Conservation (phyloP, 2,113 vertebrate species). For the Zosterops hypoxanthus region DNA sequence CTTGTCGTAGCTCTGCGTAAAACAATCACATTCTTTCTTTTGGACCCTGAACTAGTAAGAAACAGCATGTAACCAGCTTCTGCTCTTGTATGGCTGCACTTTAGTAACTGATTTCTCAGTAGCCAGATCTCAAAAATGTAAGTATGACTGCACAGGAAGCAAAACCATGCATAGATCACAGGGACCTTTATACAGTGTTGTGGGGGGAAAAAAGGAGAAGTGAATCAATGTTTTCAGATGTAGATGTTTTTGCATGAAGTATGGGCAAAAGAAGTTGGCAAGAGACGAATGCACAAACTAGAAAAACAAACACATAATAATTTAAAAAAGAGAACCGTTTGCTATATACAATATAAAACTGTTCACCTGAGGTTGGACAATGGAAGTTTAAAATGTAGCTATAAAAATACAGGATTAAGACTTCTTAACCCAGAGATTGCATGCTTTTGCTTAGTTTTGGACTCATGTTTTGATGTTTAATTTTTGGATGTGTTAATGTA, state of each 20-base stretch:
- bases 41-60: slow-evolving; percentile 24
- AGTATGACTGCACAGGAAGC: slow-evolving; percentile 50
- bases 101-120: slow-evolving; percentile 68
- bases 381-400: slow-evolving; percentile 46
- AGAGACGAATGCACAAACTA: slow-evolving; percentile 23
- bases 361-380: slow-evolving; percentile 39
- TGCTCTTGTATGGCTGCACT: slow-evolving; percentile 18
- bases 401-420: slow-evolving; percentile 6
- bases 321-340: background rate
- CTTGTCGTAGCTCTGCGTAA: slow-evolving; percentile 13
- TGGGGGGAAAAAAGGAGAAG: background rate
- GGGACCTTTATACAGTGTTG: slow-evolving; percentile 31
- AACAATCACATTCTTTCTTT: slow-evolving; percentile 36
- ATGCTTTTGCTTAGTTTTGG: slow-evolving; percentile 83
- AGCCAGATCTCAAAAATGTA: slow-evolving; percentile 71
- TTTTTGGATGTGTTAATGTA: slow-evolving; percentile 80
- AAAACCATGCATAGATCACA: slow-evolving; percentile 46
- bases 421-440: slow-evolving; percentile 75
- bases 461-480: slow-evolving; percentile 83
- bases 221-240: slow-evolving; percentile 6
- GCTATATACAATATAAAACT: background rate
- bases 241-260: slow-evolving; percentile 65
- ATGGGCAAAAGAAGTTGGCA: slow-evolving; percentile 35
- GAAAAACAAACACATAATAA: background rate
- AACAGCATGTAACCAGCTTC: background rate